Percentiles rank a stretch among this genome's conserved stretches.
Evolutionary conservation across 2,113 vertebrate genomes (phyloP).

Genomic region (Otocyon megalotis): DNA sequence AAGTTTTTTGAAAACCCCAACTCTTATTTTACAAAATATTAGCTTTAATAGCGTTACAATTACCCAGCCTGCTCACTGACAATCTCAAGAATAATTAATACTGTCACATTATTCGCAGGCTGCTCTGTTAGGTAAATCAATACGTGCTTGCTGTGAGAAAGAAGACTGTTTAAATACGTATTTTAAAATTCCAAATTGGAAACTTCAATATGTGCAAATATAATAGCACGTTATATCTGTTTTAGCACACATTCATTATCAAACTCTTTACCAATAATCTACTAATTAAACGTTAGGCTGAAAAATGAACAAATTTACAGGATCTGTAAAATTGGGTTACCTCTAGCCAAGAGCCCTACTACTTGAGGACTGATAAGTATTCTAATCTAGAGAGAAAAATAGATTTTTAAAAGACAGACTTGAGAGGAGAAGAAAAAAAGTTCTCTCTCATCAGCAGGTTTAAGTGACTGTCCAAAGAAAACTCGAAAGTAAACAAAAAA

Average conservation of each 20-base stretch:
- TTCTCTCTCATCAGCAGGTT: constrained; percentile 43
- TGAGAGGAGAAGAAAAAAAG: constrained; percentile 48
- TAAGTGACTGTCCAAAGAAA: constrained; percentile 71
- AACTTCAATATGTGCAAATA: constrained; percentile 60
- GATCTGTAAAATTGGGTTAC: constrained; percentile 60
- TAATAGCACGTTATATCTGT: constrained; percentile 54
- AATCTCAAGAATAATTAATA: constrained; percentile 78
- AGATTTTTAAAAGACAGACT: constrained; percentile 28
- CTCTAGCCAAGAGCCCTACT: constrained; percentile 23
- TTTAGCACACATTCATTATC: background rate
- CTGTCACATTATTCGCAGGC: constrained; percentile 73
- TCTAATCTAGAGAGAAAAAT: constrained; percentile 14
- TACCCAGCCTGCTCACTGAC: constrained; percentile 69
- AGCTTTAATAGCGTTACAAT: constrained; percentile 68
- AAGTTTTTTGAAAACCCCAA: constrained; percentile 25
- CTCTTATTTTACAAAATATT: constrained; percentile 72
- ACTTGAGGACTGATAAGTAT: constrained; percentile 36
- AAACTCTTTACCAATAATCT: constrained; percentile 62
- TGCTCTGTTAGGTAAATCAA: constrained; percentile 78
- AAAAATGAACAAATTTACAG: constrained; percentile 50
- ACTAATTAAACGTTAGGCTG: constrained; percentile 63
- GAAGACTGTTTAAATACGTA: constrained; percentile 61
- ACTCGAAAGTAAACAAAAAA: constrained; percentile 64
- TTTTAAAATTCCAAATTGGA: constrained; percentile 65
- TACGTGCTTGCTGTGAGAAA: constrained; percentile 64